Conservation (phyloP, 2,888 invertebrate species). For the Agonopterix subpropinquella region DNA sequence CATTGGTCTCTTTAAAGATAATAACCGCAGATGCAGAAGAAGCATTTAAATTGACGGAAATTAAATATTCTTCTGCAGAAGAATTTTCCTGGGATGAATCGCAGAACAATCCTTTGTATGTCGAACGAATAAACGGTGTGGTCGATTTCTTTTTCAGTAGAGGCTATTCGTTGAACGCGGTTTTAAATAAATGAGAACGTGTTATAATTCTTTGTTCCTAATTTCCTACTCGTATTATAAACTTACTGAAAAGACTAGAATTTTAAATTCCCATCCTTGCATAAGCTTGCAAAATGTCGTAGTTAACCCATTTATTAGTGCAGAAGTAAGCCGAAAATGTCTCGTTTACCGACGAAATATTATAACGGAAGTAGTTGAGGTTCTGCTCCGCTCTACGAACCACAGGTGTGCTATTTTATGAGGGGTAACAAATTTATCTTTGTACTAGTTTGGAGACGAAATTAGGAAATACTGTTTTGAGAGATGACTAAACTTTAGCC, state of each 20-base stretch:
- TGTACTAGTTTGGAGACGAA: too few species aligned
- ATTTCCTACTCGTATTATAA: too few species aligned
- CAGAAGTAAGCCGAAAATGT: neutral
- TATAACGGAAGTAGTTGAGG: neutral
- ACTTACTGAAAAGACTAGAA: too few species aligned
- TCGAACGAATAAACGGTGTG: conserved; percentile 48
- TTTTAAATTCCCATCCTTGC: too few species aligned
- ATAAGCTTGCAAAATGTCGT: neutral
- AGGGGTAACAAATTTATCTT: too few species aligned
- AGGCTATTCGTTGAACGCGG: conserved; percentile 36
- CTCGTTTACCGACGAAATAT: neutral
- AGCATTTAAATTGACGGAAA: conserved; percentile 48
- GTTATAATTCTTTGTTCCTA: too few species aligned
- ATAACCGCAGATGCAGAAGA: conserved; percentile 51
- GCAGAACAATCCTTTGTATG: conserved; percentile 30
- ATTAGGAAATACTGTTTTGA: too few species aligned
- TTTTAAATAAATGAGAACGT: conserved; percentile 17
- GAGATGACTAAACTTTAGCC: too few species aligned
- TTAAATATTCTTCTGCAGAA: conserved; percentile 37
- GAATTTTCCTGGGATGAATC: conserved; percentile 27
- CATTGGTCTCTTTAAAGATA: conserved; percentile 57
- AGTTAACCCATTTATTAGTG: neutral
- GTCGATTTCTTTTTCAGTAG: conserved; percentile 47
- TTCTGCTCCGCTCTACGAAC: neutral
- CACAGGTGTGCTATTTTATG: neutral